phyloP scores from a whole-genome alignment of 2,113 vertebrate genomes.

The Suricata suricatta region DNA sequence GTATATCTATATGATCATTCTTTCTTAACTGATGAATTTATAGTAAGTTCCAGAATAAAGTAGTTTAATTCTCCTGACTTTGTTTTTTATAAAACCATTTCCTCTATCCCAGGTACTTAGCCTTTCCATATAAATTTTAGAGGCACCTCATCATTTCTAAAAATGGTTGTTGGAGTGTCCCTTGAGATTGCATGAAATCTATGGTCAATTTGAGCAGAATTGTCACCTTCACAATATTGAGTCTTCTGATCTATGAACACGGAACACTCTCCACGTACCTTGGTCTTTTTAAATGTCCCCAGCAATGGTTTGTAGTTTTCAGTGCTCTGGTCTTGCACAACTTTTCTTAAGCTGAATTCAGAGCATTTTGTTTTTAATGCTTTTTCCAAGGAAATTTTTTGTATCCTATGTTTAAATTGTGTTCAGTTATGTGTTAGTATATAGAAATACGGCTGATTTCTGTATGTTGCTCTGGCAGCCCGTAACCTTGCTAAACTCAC shows the following conservation, averaged over 20 bases:
- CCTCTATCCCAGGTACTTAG: background rate
- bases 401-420: background rate
- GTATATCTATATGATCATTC: background rate
- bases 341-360: background rate
- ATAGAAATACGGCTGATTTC: background rate
- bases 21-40: background rate
- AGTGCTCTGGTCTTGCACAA: background rate
- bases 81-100: background rate
- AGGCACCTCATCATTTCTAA: background rate
- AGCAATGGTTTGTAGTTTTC: background rate
- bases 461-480: background rate
- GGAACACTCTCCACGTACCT: background rate
- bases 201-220: background rate
- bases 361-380: background rate
- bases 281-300: background rate
- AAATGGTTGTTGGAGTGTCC: background rate
- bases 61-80: background rate
- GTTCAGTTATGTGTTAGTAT: background rate
- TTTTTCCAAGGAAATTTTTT: background rate
- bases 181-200: background rate
- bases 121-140: background rate
- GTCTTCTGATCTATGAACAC: background rate
- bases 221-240: background rate
- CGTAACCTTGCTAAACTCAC: background rate
- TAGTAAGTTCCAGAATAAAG: background rate